phyloP scores from a whole-genome alignment of 2,888 invertebrate genomes.

The Andricus curvator region DNA sequence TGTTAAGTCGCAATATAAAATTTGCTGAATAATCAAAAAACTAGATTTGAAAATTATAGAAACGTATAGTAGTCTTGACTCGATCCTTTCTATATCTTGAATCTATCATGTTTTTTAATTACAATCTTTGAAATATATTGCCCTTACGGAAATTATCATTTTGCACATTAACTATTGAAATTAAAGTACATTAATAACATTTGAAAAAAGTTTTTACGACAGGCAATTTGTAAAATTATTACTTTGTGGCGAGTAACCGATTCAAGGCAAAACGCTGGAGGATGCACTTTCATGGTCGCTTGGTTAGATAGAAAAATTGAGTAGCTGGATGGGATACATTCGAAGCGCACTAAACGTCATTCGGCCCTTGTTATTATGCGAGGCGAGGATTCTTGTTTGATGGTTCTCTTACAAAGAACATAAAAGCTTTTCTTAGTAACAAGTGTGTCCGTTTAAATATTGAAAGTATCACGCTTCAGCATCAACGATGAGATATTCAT shows the following conservation, averaged over 20 bases:
- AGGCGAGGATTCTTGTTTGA: conserved; percentile 33
- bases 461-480: conserved; percentile 11
- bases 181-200: neutral
- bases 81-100: neutral
- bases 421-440: conserved; percentile 54
- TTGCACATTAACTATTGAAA: conserved; percentile 7
- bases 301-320: conserved; percentile 6
- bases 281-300: conserved; percentile 1
- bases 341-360: conserved; percentile 52
- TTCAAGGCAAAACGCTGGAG: conserved; percentile 16
- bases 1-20: neutral
- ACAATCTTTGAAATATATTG: neutral
- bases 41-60: neutral
- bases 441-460: conserved; percentile 55
- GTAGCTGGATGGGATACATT: conserved; percentile 15
- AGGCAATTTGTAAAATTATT: conserved; percentile 27
- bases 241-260: neutral
- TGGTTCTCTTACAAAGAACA: conserved; percentile 36
- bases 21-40: neutral
- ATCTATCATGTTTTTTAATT: neutral
- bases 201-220: neutral
- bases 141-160: neutral
- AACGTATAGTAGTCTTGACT: neutral
- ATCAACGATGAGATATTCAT: neutral
- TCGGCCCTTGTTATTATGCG: conserved; percentile 51